A percentile compares a stretch with the other conserved stretches of the same genome.
Evolutionary conservation across 2,797 vertebrate genomes (phyloP).

Genomic region (Enteromius fasciolatus): DNA sequence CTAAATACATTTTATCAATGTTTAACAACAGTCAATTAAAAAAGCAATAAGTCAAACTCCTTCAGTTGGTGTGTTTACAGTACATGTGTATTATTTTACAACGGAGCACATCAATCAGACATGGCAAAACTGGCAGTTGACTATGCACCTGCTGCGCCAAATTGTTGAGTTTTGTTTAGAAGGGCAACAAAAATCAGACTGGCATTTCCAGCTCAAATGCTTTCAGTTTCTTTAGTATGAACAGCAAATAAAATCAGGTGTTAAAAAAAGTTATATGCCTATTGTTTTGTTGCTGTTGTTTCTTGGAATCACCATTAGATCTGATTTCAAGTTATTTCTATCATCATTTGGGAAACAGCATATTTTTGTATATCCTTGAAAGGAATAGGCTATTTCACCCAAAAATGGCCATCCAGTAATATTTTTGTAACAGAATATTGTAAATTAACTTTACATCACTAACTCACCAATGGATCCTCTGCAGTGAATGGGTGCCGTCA

Average conservation of each 20-base stretch:
- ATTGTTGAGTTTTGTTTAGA: not conserved
- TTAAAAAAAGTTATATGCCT: not conserved
- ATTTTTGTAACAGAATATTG: not conserved
- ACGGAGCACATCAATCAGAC: not conserved
- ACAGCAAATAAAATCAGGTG: not conserved
- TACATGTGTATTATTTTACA: conserved; percentile 10
- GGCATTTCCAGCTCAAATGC: not conserved
- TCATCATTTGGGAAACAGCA: not conserved
- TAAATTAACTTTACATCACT: not conserved
- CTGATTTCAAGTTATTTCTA: not conserved
- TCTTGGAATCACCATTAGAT: not conserved
- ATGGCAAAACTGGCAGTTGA: not conserved
- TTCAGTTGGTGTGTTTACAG: not conserved
- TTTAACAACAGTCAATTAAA: not conserved
- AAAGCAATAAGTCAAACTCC: not conserved
- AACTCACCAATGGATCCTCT: not conserved
- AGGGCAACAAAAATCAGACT: not conserved
- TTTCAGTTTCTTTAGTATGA: not conserved
- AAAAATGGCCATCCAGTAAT: not conserved
- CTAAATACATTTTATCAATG: not conserved
- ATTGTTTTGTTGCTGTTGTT: not conserved
- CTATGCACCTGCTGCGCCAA: not conserved
- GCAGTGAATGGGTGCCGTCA: not conserved
- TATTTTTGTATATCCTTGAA: not conserved
- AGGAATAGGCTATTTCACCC: not conserved